Conservation (phyloP, 1,140 invertebrate genomes). For the Drosophila orosa region DNA sequence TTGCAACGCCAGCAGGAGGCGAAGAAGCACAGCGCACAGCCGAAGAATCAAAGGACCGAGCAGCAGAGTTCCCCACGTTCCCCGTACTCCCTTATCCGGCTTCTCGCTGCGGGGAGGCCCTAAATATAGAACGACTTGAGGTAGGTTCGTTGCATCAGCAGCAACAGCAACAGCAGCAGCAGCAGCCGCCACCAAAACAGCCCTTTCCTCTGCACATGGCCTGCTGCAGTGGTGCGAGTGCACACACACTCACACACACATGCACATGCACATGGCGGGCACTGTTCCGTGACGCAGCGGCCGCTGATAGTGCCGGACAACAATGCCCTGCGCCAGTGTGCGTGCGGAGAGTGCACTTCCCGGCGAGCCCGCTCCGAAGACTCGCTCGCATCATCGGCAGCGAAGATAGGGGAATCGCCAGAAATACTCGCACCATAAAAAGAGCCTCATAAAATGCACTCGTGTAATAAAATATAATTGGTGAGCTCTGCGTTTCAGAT, state of each 20-base stretch:
- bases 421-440: constrained; percentile 49
- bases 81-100: constrained; percentile 8
- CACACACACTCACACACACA: constrained; percentile 7
- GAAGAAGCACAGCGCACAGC: neutral
- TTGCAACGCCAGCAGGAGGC: constrained; percentile 15
- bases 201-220: constrained; percentile 53
- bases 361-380: constrained; percentile 4
- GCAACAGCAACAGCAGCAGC: constrained; percentile 6
- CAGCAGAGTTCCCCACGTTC: constrained; percentile 13
- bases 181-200: constrained; percentile 45
- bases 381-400: constrained; percentile 8
- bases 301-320: constrained; percentile 63
- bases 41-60: constrained; percentile 3
- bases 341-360: constrained; percentile 31
- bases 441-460: constrained; percentile 54
- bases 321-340: constrained; percentile 25
- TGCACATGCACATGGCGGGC: constrained; percentile 23
- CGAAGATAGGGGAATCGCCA: constrained; percentile 7
- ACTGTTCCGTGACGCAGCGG: constrained; percentile 67
- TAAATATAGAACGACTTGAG: constrained; percentile 80
- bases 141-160: constrained; percentile 62
- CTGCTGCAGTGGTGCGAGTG: constrained; percentile 15
- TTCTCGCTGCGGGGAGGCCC: constrained; percentile 42
- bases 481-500: constrained; percentile 37
- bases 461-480: constrained; percentile 72